A percentile compares a stretch with the other conserved stretches of the same genome.
These are phyloP conservation scores for Melanitta fusca DNA, from an alignment of 2,797 vertebrate species.

Conservation along the genomic window DNA sequence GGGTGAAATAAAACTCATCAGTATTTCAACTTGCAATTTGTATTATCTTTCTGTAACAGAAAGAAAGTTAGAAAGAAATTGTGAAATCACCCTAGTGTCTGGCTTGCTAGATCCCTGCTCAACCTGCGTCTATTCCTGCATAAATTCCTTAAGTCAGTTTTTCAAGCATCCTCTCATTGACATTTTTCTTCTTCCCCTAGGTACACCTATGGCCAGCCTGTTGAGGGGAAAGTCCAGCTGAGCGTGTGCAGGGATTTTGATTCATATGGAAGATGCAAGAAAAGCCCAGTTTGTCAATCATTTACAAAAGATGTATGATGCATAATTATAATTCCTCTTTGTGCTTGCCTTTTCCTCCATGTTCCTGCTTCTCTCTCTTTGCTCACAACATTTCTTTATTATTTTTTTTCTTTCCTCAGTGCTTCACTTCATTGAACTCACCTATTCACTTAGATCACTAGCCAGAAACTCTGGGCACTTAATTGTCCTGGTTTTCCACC, in stretches of 20 bases:
- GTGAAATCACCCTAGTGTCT: background rate
- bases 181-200: slow-evolving; percentile 20
- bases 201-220: slow-evolving; percentile 74
- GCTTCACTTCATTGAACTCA: background rate
- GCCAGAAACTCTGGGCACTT: background rate
- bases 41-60: background rate
- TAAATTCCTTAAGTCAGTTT: background rate
- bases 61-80: background rate
- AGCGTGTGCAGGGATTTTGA: slow-evolving; percentile 69
- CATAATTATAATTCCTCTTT: background rate
- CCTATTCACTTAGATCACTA: background rate
- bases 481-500: background rate
- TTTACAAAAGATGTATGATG: slow-evolving; percentile 60
- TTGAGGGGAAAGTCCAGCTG: slow-evolving; percentile 72
- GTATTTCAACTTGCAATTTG: background rate
- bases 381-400: background rate
- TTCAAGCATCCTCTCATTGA: background rate
- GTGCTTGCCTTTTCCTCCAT: background rate
- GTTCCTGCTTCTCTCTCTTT: background rate
- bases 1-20: background rate
- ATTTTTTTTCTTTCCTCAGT: background rate
- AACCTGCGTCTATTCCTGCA: background rate
- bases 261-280: slow-evolving; percentile 61
- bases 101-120: background rate
- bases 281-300: slow-evolving; percentile 67